phyloP scores from a whole-genome alignment of 1,140 invertebrate genomes.

The Mizuhopecten yessoensis region DNA sequence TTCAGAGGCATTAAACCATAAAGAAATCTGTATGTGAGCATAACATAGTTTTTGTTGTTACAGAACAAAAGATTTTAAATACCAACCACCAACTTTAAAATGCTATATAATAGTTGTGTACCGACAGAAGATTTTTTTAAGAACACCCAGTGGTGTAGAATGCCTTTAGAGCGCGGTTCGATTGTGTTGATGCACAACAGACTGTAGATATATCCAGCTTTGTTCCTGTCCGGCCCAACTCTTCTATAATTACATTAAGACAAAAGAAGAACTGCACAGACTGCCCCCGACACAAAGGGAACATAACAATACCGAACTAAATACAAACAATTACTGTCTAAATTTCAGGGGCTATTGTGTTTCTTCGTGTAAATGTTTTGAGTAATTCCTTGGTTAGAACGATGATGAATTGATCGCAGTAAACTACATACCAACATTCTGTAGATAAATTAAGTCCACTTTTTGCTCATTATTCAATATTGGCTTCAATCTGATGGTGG shows the following conservation, averaged over 20 bases:
- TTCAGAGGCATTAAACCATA: neutral
- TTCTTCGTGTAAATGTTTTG: neutral
- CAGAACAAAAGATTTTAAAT: neutral
- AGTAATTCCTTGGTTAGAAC: neutral
- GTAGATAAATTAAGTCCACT: neutral
- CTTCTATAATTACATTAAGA: neutral
- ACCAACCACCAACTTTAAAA: neutral
- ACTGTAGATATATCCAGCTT: neutral
- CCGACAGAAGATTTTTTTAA: neutral
- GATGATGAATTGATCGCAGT: neutral
- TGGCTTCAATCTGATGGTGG: neutral
- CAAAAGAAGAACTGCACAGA: neutral
- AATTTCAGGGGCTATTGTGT: neutral
- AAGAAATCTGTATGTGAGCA: neutral
- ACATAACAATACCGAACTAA: neutral
- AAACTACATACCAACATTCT: neutral
- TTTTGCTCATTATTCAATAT: neutral
- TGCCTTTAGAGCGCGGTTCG: neutral
- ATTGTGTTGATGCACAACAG: neutral
- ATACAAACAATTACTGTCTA: neutral
- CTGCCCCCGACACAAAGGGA: neutral
- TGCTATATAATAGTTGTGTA: neutral
- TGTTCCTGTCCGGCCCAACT: neutral
- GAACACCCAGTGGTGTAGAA: neutral
- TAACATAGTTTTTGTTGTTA: neutral